phyloP scores from a whole-genome alignment of 2,888 invertebrate species.

The Agrilus cyanescens region DNA sequence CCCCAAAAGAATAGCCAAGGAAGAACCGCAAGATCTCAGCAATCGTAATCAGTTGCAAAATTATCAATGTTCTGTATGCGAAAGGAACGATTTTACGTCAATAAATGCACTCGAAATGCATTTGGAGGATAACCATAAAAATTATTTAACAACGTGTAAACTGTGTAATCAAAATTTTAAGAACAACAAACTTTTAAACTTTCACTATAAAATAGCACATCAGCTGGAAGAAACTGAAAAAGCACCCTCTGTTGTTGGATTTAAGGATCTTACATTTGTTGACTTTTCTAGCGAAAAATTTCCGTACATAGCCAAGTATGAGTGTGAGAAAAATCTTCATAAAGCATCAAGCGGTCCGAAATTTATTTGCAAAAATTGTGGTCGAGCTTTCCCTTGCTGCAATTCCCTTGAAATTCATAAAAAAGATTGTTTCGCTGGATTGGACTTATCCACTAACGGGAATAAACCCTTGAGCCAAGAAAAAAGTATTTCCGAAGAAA shows the following conservation, averaged over 20 bases:
- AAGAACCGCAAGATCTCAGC: constrained; percentile 18
- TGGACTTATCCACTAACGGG: constrained; percentile 26
- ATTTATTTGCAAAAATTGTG: constrained; percentile 59
- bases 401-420: constrained; percentile 58
- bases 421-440: constrained; percentile 36
- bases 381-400: constrained; percentile 57
- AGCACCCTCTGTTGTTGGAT: constrained; percentile 44
- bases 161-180: constrained; percentile 60
- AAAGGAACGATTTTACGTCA: constrained; percentile 47
- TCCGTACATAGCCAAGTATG: constrained; percentile 61
- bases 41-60: constrained; percentile 21
- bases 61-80: constrained; percentile 51
- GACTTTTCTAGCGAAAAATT: constrained; percentile 73
- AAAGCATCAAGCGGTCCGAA: constrained; percentile 43
- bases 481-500: constrained; percentile 35
- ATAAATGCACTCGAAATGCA: constrained; percentile 49
- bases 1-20: constrained; percentile 20
- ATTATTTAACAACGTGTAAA: constrained; percentile 56
- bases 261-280: constrained; percentile 61
- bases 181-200: constrained; percentile 57
- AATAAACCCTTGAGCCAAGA: constrained; percentile 25
- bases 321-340: constrained; percentile 57
- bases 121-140: constrained; percentile 53
- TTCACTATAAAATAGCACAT: constrained; percentile 56
- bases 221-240: constrained; percentile 24